A percentile compares a stretch with the other conserved stretches of the same genome.
These are phyloP conservation scores for Varanus salvator DNA, from an alignment of 2,113 vertebrate species.

Conservation along the genomic window DNA sequence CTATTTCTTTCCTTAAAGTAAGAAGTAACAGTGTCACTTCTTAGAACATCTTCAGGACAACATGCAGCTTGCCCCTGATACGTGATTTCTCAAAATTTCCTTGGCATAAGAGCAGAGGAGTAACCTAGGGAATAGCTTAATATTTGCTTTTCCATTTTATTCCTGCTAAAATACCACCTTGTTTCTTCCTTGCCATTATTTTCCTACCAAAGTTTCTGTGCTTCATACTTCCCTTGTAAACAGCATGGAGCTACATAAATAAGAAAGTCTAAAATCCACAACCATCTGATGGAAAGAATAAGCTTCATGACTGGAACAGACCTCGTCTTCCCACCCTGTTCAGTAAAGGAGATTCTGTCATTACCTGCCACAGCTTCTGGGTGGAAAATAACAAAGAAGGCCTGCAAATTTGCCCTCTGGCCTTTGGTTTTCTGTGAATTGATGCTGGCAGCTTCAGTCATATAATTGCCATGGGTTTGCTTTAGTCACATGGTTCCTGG, in stretches of 20 bases:
- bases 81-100: neutral
- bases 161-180: neutral
- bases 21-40: too few species aligned
- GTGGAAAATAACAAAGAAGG: neutral
- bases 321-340: neutral
- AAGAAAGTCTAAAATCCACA: accelerated
- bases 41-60: too few species aligned
- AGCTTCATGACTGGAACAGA: neutral
- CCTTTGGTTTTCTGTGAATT: neutral
- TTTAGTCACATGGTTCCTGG: neutral
- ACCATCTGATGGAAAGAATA: neutral
- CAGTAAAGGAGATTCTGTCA: neutral
- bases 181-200: neutral
- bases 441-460: neutral
- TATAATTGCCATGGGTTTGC: neutral
- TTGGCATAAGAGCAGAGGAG: neutral
- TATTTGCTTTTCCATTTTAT: neutral
- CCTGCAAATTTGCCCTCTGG: neutral
- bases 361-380: neutral
- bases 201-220: neutral
- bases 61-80: neutral
- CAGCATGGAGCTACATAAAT: neutral
- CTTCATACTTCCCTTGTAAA: neutral
- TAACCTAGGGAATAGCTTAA: neutral
- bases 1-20: too few species aligned